Percentiles rank a stretch among this genome's conserved stretches.
phyloP scores from a whole-genome alignment of 2,888 invertebrate genomes.

The Volucella bombylans region DNA sequence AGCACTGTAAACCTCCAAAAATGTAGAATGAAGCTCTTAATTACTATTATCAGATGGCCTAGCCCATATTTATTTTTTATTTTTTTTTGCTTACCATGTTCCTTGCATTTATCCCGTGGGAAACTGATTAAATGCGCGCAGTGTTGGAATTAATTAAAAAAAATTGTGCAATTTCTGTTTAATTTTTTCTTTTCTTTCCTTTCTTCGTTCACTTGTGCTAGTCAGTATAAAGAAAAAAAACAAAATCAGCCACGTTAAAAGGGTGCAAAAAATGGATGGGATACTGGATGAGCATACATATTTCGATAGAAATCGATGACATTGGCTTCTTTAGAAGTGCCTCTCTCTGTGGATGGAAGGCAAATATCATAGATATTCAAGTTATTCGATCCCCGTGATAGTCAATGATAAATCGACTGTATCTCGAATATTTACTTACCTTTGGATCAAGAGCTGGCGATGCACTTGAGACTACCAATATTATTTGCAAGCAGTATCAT shows the following conservation, averaged over 20 bases:
- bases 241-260: too few species aligned
- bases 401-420: constrained; percentile 31
- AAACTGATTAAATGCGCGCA: constrained; percentile 56
- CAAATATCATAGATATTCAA: constrained; percentile 1
- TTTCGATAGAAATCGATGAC: background rate
- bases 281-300: background rate
- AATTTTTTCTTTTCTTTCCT: background rate
- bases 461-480: constrained; percentile 66
- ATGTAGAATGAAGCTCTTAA: constrained; percentile 57
- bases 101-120: constrained; percentile 54
- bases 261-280: background rate
- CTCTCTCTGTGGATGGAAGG: background rate
- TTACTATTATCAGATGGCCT: constrained; percentile 67
- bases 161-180: constrained; percentile 13
- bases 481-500: constrained; percentile 47
- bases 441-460: constrained; percentile 34
- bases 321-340: background rate
- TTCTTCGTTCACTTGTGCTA: background rate
- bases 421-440: constrained; percentile 53
- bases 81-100: constrained; percentile 48
- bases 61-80: too few species aligned
- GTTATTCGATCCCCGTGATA: constrained; percentile 2
- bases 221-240: constrained; percentile 2
- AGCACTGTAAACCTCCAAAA: constrained; percentile 37
- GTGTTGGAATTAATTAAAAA: constrained; percentile 67